Conservation (phyloP, 2,113 vertebrate genomes). For the Entelurus aequoreus region DNA sequence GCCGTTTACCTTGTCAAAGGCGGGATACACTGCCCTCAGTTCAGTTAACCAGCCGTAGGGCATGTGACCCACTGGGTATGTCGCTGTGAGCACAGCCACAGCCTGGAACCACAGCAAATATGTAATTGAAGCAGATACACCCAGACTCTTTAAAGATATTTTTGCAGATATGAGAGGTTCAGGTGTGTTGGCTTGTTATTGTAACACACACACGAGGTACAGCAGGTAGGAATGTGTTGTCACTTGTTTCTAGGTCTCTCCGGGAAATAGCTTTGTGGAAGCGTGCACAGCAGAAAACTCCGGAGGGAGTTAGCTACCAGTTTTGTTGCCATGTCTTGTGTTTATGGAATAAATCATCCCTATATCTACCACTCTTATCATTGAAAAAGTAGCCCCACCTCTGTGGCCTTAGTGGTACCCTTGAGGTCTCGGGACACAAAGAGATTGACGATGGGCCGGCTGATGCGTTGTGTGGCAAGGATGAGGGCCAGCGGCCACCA, state of each 20-base stretch:
- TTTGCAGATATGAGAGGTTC: slow-evolving; percentile 8
- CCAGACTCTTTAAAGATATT: neutral
- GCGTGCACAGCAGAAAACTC: slow-evolving; percentile 52
- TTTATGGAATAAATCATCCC: neutral
- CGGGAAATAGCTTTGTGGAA: slow-evolving; percentile 63
- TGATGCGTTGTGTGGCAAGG: slow-evolving; percentile 94
- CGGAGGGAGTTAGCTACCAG: slow-evolving; percentile 49
- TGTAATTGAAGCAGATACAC: slow-evolving; percentile 14
- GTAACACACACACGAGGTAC: neutral
- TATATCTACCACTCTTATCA: neutral
- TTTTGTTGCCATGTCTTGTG: neutral
- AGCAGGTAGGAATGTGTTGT: slow-evolving; percentile 45
- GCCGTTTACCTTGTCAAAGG: slow-evolving; percentile 89
- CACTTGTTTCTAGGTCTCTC: slow-evolving; percentile 55
- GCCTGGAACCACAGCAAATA: slow-evolving; percentile 74
- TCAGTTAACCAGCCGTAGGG: slow-evolving; percentile 98
- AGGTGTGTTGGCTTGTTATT: slow-evolving; percentile 31
- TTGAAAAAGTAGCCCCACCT: slow-evolving; percentile 71
- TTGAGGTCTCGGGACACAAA: slow-evolving; percentile 96
- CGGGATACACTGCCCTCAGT: slow-evolving; percentile 92
- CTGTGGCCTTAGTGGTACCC: slow-evolving; percentile 81
- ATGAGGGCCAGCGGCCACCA: slow-evolving; percentile 98
- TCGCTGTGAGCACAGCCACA: slow-evolving; percentile 92
- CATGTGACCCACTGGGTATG: slow-evolving; percentile 98
- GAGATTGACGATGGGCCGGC: slow-evolving; percentile 94